Percentiles rank a stretch among this genome's conserved stretches.
Conservation (phyloP, 2,888 invertebrate genomes). For the Asteroscopus sphinx region DNA sequence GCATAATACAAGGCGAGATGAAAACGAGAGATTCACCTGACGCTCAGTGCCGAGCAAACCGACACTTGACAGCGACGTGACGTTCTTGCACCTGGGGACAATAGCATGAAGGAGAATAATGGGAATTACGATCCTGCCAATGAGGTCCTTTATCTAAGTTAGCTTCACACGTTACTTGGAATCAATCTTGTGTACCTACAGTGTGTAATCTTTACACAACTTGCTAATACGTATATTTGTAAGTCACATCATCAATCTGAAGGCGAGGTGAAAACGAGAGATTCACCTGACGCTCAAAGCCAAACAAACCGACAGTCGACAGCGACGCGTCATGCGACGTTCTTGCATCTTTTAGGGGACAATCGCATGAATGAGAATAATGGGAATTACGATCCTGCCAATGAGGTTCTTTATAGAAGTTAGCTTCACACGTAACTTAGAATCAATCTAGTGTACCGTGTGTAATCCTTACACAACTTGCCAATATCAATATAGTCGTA, state of each 20-base stretch:
- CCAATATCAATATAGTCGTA: not conserved
- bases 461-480: not conserved
- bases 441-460: not conserved
- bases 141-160: conserved; percentile 4
- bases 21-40: conserved; percentile 72
- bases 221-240: not conserved
- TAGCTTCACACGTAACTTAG: not conserved
- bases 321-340: conserved; percentile 5
- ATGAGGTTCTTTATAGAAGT: conserved; percentile 6
- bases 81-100: conserved; percentile 27
- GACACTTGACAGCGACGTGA: conserved; percentile 18
- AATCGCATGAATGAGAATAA: conserved; percentile 35
- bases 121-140: conserved; percentile 3
- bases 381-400: conserved; percentile 4
- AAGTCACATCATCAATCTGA: no score
- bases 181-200: not conserved
- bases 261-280: conserved; percentile 75
- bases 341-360: conserved; percentile 28
- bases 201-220: not conserved
- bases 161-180: not conserved
- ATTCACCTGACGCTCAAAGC: conserved; percentile 63
- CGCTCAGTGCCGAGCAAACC: conserved; percentile 37
- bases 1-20: conserved; percentile 84
- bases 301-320: conserved; percentile 34
- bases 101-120: conserved; percentile 35